Percentiles rank a stretch among this genome's conserved stretches.
Evolutionary conservation across 2,797 vertebrate species (phyloP).

Genomic region (Chrysocyon brachyurus): DNA sequence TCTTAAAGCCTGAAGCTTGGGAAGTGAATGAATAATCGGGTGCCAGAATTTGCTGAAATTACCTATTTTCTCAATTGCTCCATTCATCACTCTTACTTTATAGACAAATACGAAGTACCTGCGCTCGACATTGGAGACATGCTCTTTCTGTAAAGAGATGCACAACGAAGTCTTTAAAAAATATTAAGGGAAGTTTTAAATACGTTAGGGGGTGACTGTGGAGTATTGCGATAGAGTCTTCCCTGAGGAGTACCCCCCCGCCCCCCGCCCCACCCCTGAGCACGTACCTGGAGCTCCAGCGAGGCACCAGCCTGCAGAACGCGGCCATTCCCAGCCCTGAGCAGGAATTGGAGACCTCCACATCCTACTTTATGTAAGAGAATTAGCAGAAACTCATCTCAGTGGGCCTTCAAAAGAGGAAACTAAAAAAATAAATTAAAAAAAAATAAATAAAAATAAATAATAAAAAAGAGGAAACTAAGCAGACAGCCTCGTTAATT

Average conservation of each 20-base stretch:
- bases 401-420: conserved; percentile 86
- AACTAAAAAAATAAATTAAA: conserved; percentile 70
- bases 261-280: no score
- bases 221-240: conserved; percentile 64
- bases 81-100: conserved; percentile 56
- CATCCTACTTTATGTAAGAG: conserved; percentile 84
- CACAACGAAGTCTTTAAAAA: conserved; percentile 59
- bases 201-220: conserved; percentile 48
- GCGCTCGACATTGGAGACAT: background rate
- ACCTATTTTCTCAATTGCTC: background rate
- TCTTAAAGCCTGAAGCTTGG: background rate
- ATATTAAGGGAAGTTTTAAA: conserved; percentile 4
- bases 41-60: conserved; percentile 55
- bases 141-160: conserved; percentile 58
- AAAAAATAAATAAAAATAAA: no score
- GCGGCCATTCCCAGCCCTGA: conserved; percentile 74
- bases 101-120: conserved; percentile 60
- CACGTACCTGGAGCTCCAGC: background rate
- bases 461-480: conserved; percentile 85
- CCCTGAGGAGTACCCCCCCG: background rate
- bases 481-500: conserved; percentile 91
- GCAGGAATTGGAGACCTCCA: conserved; percentile 79
- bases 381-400: conserved; percentile 88
- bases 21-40: background rate
- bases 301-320: conserved; percentile 73